A percentile compares a stretch with the other conserved stretches of the same genome.
Evolutionary conservation across 2,113 vertebrate species (phyloP).

Genomic region (Gasterosteus aculeatus): DNA sequence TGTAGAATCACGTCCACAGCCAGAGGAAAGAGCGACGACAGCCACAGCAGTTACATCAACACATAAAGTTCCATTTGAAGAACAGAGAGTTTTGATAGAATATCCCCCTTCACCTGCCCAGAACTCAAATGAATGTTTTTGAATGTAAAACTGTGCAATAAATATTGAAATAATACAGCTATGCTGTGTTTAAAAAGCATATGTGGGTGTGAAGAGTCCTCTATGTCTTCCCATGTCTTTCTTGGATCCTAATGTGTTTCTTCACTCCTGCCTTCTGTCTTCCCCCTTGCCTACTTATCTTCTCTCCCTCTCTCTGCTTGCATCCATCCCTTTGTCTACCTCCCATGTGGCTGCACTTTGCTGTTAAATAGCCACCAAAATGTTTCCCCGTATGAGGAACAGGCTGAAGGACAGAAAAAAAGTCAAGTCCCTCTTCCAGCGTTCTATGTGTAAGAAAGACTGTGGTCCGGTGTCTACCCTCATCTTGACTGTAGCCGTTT

Average conservation of each 20-base stretch:
- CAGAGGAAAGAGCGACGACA: constrained; percentile 14
- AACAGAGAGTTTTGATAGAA: neutral
- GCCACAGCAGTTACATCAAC: neutral
- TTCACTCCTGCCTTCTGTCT: constrained; percentile 12
- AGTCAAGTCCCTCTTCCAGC: constrained; percentile 77
- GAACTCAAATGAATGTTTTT: constrained; percentile 17
- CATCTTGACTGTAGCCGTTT: constrained; percentile 23
- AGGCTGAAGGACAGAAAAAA: constrained; percentile 76
- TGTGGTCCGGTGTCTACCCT: constrained; percentile 18
- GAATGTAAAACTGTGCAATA: neutral
- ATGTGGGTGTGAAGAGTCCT: constrained; percentile 41
- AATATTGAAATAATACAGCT: neutral
- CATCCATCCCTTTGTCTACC: constrained; percentile 16
- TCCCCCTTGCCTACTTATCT: constrained; percentile 24
- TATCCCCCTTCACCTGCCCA: neutral
- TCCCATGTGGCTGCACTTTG: constrained; percentile 40
- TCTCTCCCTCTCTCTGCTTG: constrained; percentile 14
- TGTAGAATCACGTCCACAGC: neutral
- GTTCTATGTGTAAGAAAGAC: constrained; percentile 77
- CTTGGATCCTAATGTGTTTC: constrained; percentile 50
- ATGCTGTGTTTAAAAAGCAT: neutral
- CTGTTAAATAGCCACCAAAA: constrained; percentile 67
- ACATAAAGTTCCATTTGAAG: neutral
- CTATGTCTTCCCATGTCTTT: constrained; percentile 53
- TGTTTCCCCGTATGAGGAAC: constrained; percentile 76